These are phyloP conservation scores for Bubo blakistoni DNA, from an alignment of 2,113 vertebrate genomes.

Conservation along the genomic window DNA sequence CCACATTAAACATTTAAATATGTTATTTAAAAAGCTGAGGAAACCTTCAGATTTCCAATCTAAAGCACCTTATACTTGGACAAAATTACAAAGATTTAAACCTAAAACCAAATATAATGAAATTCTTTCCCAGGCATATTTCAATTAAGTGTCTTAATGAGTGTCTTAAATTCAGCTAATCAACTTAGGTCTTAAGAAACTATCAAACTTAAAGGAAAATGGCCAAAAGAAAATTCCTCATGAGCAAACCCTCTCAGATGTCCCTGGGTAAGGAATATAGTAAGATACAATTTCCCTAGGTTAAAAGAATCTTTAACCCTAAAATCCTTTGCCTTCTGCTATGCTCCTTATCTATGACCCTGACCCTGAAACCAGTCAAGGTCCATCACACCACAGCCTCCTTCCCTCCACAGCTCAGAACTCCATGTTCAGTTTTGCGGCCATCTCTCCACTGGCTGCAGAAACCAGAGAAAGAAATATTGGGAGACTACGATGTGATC, in stretches of 20 bases:
- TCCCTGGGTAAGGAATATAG: neutral
- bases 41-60: neutral
- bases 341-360: neutral
- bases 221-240: neutral
- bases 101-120: neutral
- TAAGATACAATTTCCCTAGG: neutral
- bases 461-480: neutral
- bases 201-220: neutral
- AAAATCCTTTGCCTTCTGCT: neutral
- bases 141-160: slow-evolving; percentile 2
- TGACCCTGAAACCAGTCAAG: neutral
- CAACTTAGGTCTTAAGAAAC: neutral
- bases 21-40: neutral
- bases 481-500: neutral
- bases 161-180: slow-evolving; percentile 14
- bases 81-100: slow-evolving; percentile 29
- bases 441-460: neutral
- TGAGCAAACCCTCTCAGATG: neutral
- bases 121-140: slow-evolving; percentile 8
- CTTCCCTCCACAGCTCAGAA: neutral
- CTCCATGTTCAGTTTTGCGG: neutral
- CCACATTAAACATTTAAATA: neutral
- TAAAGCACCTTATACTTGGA: neutral
- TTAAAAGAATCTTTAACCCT: neutral
- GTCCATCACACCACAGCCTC: neutral